These are phyloP conservation scores for Sycophila sp. DNA, from an alignment of 1,140 invertebrate species.

Conservation along the genomic window DNA sequence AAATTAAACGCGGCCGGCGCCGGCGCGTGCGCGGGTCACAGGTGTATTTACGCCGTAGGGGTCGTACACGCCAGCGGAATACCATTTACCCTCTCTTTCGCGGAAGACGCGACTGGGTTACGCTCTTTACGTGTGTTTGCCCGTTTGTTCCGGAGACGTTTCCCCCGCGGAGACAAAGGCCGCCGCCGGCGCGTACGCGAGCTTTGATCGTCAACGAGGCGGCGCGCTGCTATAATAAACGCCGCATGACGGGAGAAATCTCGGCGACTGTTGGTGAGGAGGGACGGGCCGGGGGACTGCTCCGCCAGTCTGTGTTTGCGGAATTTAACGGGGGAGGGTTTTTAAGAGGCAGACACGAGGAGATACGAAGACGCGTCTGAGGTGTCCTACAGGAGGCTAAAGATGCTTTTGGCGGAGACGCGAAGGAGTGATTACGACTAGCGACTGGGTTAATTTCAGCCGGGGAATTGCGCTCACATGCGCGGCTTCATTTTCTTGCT, in stretches of 20 bases:
- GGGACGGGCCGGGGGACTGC: too few species aligned
- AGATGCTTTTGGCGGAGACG: too few species aligned
- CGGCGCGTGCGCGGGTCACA: background rate
- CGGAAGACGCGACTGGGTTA: background rate
- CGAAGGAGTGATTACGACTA: too few species aligned
- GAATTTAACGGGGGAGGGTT: too few species aligned
- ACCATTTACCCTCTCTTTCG: background rate
- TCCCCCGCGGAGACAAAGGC: slow-evolving; percentile 8
- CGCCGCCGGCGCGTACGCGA: background rate
- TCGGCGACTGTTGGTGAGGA: too few species aligned
- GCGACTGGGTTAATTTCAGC: too few species aligned
- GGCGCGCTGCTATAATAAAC: slow-evolving; percentile 1
- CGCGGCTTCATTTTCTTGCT: too few species aligned
- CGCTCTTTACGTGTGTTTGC: slow-evolving; percentile 26
- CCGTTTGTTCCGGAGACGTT: slow-evolving; percentile 23
- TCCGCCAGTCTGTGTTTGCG: too few species aligned
- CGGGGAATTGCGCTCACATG: too few species aligned
- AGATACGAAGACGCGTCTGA: too few species aligned
- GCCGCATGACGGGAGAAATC: background rate
- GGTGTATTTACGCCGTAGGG: slow-evolving; percentile 14
- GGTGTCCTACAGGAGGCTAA: too few species aligned
- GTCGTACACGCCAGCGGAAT: background rate
- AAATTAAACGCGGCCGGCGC: slow-evolving; percentile 19
- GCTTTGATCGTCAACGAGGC: background rate
- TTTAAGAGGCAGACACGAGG: too few species aligned